Percentiles rank a stretch among this genome's conserved stretches.
Conservation (phyloP, 1,140 invertebrate genomes). For the Aphidius gifuensis region DNA sequence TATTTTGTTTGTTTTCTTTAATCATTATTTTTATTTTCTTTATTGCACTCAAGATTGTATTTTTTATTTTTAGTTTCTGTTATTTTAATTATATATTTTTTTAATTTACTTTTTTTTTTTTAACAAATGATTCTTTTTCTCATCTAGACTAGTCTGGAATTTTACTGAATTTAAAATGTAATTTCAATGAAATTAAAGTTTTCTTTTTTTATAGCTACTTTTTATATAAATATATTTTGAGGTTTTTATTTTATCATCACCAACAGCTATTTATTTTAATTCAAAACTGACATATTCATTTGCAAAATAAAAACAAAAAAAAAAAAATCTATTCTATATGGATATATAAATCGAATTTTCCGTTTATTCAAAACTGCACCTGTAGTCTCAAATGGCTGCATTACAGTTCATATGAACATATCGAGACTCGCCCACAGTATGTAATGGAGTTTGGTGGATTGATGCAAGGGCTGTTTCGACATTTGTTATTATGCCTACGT, state of each 20-base stretch:
- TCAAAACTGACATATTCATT: too few species aligned
- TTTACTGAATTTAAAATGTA: not conserved
- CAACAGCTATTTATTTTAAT: too few species aligned
- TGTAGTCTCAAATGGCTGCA: slow-evolving; percentile 5
- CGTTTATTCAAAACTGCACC: slow-evolving; percentile 14
- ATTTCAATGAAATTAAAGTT: too few species aligned
- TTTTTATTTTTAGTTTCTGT: not conserved
- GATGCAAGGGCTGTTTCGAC: too few species aligned
- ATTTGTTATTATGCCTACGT: too few species aligned
- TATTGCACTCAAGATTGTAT: not conserved
- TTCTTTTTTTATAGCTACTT: too few species aligned
- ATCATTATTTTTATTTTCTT: not conserved
- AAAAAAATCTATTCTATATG: too few species aligned
- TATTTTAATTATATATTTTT: not conserved
- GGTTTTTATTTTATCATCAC: too few species aligned
- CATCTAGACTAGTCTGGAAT: not conserved
- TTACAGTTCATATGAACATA: too few species aligned
- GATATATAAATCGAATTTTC: slow-evolving; percentile 5
- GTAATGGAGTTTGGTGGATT: not conserved
- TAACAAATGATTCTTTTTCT: not conserved
- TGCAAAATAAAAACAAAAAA: too few species aligned
- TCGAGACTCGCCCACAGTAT: too few species aligned
- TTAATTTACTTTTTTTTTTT: not conserved
- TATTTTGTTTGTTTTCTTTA: not conserved
- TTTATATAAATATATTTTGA: too few species aligned